Conservation (phyloP, 1,140 invertebrate species). For the Ooceraea biroi region DNA sequence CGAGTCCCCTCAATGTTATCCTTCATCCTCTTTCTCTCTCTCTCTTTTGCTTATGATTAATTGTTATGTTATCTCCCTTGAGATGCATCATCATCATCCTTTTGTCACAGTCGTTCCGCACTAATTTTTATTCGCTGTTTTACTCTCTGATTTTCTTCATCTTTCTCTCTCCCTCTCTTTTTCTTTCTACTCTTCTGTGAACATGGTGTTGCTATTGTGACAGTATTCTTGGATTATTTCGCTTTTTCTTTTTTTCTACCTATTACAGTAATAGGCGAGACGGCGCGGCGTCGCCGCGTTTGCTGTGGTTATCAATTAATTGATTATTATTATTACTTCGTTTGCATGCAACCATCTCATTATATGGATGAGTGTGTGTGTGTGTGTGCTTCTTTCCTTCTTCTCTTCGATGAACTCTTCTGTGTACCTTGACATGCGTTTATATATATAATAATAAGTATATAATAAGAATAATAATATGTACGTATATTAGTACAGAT, state of each 20-base stretch:
- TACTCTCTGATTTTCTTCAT: neutral
- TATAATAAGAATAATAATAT: conserved; percentile 62
- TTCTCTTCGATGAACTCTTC: neutral
- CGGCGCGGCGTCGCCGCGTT: conserved; percentile 56
- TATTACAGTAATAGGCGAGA: conserved; percentile 48
- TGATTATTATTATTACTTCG: conserved; percentile 61
- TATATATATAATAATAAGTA: conserved; percentile 21
- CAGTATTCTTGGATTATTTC: neutral
- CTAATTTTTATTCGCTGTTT: neutral
- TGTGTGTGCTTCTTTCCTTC: conserved; percentile 29
- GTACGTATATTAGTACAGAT: conserved; percentile 66
- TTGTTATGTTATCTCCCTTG: conserved; percentile 33
- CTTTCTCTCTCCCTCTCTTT: neutral
- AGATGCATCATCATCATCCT: conserved; percentile 20
- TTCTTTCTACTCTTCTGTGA: too few relatives aligned
- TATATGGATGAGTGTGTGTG: neutral
- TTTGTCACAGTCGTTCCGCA: neutral
- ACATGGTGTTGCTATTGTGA: conserved; percentile 14
- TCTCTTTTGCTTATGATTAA: conserved; percentile 47
- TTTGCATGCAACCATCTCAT: conserved; percentile 66
- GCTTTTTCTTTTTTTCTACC: conserved; percentile 1
- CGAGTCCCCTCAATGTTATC: conserved; percentile 44
- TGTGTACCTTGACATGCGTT: conserved; percentile 62
- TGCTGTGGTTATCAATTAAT: conserved; percentile 47
- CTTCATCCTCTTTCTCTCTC: conserved; percentile 58